Evolutionary conservation across 1,140 invertebrate species (phyloP).

Genomic region (Achatina immaculata): DNA sequence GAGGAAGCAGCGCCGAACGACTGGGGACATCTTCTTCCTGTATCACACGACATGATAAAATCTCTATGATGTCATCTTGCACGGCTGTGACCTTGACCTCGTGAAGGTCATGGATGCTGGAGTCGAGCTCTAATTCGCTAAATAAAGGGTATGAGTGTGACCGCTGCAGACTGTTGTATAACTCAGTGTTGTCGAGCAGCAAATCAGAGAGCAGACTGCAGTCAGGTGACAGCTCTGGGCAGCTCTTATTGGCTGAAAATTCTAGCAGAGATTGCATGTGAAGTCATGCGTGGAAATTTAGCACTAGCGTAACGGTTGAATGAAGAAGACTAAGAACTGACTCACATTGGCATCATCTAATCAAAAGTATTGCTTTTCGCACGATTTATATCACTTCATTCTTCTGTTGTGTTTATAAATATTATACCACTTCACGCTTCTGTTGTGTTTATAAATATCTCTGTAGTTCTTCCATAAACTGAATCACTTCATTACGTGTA

Average conservation of each 20-base stretch:
- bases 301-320: too few relatives aligned
- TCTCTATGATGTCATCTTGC: not conserved
- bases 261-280: conserved; percentile 2
- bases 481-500: too few relatives aligned
- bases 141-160: not conserved
- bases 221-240: not conserved
- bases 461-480: too few relatives aligned
- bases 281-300: not conserved
- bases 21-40: not conserved
- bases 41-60: not conserved
- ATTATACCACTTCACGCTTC: too few relatives aligned
- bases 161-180: not conserved
- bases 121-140: not conserved
- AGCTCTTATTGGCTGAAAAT: conserved; percentile 7
- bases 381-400: too few relatives aligned
- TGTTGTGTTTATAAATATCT: too few relatives aligned
- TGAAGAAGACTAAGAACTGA: too few relatives aligned
- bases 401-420: too few relatives aligned
- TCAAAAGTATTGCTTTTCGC: too few relatives aligned
- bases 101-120: not conserved
- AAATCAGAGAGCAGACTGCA: not conserved
- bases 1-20: not conserved
- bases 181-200: not conserved
- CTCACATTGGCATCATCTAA: too few relatives aligned
- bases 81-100: not conserved